Evolutionary conservation across 2,888 invertebrate genomes (phyloP), one percentile per base, ranked within the genome.

Genomic region (Microdon myrmicae): DNA sequence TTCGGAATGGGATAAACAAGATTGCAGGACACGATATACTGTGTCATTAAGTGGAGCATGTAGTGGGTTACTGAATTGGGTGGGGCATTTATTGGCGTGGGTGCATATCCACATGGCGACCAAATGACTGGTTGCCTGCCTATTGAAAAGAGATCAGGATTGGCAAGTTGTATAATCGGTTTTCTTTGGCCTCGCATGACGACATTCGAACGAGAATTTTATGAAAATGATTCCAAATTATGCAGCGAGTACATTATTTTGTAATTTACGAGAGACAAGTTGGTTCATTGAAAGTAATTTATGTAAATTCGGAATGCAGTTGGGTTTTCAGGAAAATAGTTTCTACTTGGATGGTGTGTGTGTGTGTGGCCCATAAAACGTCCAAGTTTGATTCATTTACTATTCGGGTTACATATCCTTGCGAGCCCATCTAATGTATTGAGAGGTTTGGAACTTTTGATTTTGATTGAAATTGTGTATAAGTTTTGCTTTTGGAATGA

Each of bases 201-300:
- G 44, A 53, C 34, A 53, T 41, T 43, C 47, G 56, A 64, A 64
- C 48, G 64, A 25, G 51, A 34, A 43, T 64, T 64, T 64, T 64
- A 64, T 64, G 64, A 47, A 58, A 64, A 64, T 58, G 56, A 58
- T 51, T 64, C 56, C 56, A 64, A 51, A 56, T 56, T 56, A 64
- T 58, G 47, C 56, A 47, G 45, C 51, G 45, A 64, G 56, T 58
- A 64, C 58, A 64, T 64, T 64, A 64, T 47, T 53, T 51, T 32
- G 43, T 41, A 47, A 58, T 64, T 64, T 64, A 64, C 51, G 64
- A 64, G 51, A 41, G 31, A 9, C 37, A 47, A 56, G 56, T 56
- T 61, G 39, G 31, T 54, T 48, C 37, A 44, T 44, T 54, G 35
- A 32, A 45, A 56, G 29, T 45, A 56, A 64, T 64, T 41, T 64